Evolutionary conservation across 30 jellyfish, hydroid and myxozoan genomes (phyloP).

Genomic region (Morbakka virulenta): DNA sequence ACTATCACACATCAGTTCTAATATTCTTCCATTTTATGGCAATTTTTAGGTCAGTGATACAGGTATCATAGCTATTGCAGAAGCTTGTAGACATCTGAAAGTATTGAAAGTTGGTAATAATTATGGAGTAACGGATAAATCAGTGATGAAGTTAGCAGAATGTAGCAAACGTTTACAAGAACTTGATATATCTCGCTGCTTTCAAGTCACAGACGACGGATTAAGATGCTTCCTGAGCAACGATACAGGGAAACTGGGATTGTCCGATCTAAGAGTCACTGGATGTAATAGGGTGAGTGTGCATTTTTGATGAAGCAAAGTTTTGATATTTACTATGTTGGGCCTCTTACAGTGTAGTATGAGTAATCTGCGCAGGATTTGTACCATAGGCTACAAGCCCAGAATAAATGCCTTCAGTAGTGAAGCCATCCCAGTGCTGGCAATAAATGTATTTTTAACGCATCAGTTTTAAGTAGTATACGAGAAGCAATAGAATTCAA

Average conservation of each 20-base stretch:
- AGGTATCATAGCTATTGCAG: not conserved
- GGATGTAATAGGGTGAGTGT: not conserved
- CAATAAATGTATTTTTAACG: too few species aligned
- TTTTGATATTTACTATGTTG: too few species aligned
- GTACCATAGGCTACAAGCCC: too few species aligned
- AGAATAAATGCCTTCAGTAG: too few species aligned
- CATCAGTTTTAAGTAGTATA: too few species aligned
- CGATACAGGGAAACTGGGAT: not conserved
- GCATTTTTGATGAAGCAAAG: too few species aligned
- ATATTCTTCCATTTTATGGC: too few species aligned
- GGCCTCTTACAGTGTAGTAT: too few species aligned
- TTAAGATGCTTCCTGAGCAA: not conserved
- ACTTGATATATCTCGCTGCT: not conserved
- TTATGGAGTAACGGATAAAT: not conserved
- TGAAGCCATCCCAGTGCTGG: too few species aligned
- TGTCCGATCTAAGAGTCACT: not conserved
- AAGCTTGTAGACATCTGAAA: not conserved
- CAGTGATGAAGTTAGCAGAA: not conserved
- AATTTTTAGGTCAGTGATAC: not conserved
- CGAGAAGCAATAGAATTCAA: too few species aligned
- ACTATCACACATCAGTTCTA: too few species aligned
- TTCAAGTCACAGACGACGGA: not conserved
- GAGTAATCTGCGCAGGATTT: too few species aligned
- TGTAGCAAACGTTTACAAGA: not conserved
- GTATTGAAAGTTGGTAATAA: not conserved